These are phyloP conservation scores for Ophion ellenae DNA, from an alignment of 2,888 invertebrate genomes.

Conservation along the genomic window DNA sequence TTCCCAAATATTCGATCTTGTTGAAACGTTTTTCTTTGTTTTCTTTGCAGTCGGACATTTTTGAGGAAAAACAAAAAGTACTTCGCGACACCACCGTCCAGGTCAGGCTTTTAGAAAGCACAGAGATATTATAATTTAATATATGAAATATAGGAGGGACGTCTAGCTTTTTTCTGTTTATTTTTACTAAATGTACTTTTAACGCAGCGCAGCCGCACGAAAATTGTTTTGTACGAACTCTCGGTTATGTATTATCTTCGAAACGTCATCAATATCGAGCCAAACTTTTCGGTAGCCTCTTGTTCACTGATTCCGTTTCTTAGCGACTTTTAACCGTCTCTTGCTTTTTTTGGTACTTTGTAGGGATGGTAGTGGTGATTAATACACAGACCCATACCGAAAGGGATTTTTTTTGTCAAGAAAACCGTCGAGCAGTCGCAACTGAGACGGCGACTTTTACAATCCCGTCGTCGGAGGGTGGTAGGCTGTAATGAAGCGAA, in stretches of 20 bases:
- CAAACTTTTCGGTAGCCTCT: conserved; percentile 17
- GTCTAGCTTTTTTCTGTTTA: conserved; percentile 21
- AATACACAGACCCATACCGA: conserved; percentile 36
- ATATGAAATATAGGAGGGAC: conserved; percentile 54
- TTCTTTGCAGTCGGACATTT: conserved; percentile 77
- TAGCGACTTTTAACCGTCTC: conserved; percentile 37
- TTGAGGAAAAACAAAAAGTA: conserved; percentile 81
- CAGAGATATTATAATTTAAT: conserved; percentile 64
- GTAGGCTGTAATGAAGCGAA: conserved; percentile 25
- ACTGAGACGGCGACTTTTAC: conserved; percentile 40
- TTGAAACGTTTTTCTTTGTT: conserved; percentile 17
- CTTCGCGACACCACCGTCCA: conserved; percentile 81
- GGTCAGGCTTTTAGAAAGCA: conserved; percentile 72
- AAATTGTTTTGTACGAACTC: conserved; percentile 50
- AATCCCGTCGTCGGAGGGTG: conserved; percentile 7
- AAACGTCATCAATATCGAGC: conserved; percentile 35
- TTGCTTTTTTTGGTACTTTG: conserved; percentile 51
- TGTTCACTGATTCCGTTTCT: conserved; percentile 6
- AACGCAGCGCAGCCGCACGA: conserved; percentile 37
- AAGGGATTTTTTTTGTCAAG: conserved; percentile 42
- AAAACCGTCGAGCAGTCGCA: conserved; percentile 11
- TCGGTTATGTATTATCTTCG: conserved; percentile 43
- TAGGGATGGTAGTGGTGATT: conserved; percentile 62
- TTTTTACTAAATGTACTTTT: conserved; percentile 39
- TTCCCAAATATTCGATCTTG: not conserved